Evolutionary conservation across 2,113 vertebrate genomes (phyloP).

Genomic region (Pomatorhinus ruficollis): DNA sequence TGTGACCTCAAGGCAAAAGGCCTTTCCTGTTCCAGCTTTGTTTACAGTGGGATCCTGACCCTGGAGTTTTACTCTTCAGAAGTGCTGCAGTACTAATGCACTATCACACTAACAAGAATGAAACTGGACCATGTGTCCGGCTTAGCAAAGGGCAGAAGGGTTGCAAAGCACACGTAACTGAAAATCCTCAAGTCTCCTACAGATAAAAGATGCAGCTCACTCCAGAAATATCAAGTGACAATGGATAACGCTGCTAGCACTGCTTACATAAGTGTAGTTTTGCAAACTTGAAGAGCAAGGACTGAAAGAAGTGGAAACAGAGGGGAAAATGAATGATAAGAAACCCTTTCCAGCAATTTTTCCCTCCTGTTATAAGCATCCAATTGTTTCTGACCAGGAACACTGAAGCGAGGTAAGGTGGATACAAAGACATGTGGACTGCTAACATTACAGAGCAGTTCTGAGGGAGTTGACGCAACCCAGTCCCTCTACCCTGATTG

Average conservation of each 20-base stretch:
- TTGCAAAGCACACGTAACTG: neutral
- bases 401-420: rapidly evolving
- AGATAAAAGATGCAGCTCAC: neutral
- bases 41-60: neutral
- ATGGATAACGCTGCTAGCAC: neutral
- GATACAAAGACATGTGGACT: neutral
- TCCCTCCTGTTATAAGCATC: neutral
- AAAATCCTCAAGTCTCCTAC: neutral
- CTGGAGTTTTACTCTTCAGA: neutral
- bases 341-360: neutral
- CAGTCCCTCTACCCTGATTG: neutral
- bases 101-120: neutral
- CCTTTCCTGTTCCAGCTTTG: neutral
- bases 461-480: neutral
- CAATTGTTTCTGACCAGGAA: neutral
- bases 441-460: neutral
- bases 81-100: neutral
- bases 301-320: neutral
- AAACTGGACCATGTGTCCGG: neutral
- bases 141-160: neutral
- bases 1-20: neutral
- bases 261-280: neutral
- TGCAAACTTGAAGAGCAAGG: neutral
- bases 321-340: neutral
- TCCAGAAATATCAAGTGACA: neutral